These are phyloP conservation scores for Bujurquina vittata DNA, from an alignment of 2,113 vertebrate species.

Conservation along the genomic window DNA sequence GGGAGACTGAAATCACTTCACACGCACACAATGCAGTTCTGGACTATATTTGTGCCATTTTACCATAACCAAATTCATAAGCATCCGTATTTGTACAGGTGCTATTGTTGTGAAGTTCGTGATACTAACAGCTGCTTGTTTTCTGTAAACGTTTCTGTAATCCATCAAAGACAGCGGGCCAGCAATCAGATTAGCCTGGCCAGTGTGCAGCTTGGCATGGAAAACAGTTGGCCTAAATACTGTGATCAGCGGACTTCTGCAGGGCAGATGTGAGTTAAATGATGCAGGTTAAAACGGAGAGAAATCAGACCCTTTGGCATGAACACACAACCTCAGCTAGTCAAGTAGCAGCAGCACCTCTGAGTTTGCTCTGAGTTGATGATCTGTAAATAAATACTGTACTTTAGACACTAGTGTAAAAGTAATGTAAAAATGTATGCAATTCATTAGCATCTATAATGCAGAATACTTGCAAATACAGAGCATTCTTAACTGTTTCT, in stretches of 20 bases:
- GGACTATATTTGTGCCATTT: not conserved
- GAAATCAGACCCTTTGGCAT: not conserved
- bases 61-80: not conserved
- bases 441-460: too few species aligned
- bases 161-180: constrained; percentile 51
- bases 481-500: too few species aligned
- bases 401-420: not conserved
- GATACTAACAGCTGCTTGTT: constrained; percentile 37
- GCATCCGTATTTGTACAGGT: not conserved
- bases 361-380: not conserved
- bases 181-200: constrained; percentile 48
- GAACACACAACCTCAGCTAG: not conserved
- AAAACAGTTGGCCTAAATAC: constrained; percentile 41
- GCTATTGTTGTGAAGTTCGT: not conserved
- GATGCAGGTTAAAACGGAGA: not conserved
- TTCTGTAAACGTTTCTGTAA: constrained; percentile 34
- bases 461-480: too few species aligned
- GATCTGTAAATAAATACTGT: not conserved
- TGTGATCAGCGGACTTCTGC: not conserved
- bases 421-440: not conserved
- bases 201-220: constrained; percentile 29
- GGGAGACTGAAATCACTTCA: not conserved
- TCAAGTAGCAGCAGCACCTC: not conserved
- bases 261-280: constrained; percentile 11
- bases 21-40: not conserved